Evolutionary conservation across 1,140 invertebrate genomes (phyloP).

Genomic region (Penaeus indicus): DNA sequence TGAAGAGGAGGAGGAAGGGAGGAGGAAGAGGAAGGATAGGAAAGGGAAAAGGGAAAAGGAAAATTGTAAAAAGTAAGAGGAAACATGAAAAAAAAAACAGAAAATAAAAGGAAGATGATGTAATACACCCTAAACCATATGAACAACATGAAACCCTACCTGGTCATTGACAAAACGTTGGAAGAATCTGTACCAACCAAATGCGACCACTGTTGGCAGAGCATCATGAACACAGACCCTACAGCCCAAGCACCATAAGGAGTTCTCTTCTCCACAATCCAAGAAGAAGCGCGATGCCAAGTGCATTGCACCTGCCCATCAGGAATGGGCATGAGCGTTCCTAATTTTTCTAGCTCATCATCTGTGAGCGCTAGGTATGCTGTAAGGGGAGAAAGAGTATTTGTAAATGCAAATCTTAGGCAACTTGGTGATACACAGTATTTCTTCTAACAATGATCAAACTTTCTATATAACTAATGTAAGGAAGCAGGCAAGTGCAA

Average conservation of each 20-base stretch:
- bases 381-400: conserved; percentile 68
- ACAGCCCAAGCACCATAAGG: conserved; percentile 94
- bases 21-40: no score
- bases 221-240: conserved; percentile 97
- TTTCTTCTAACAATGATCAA: no score
- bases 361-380: conserved; percentile 89
- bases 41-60: no score
- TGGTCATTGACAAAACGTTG: conserved; percentile 95
- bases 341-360: conserved; percentile 97
- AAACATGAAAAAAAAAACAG: no score
- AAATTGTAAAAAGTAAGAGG: no score
- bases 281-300: conserved; percentile 98
- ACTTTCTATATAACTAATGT: no score
- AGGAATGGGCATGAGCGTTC: conserved; percentile 99
- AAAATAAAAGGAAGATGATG: not conserved
- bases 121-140: conserved; percentile 34
- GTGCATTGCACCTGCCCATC: conserved; percentile 98
- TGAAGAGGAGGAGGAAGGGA: no score
- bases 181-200: conserved; percentile 99
- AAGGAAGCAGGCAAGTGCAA: no score
- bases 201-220: conserved; percentile 75
- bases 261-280: conserved; percentile 99
- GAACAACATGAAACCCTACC: conserved; percentile 72
- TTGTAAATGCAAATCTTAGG: not conserved
- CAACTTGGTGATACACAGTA: not conserved